These are phyloP conservation scores for Diplazon laetatorius DNA, from an alignment of 2,888 invertebrate genomes.

Conservation along the genomic window DNA sequence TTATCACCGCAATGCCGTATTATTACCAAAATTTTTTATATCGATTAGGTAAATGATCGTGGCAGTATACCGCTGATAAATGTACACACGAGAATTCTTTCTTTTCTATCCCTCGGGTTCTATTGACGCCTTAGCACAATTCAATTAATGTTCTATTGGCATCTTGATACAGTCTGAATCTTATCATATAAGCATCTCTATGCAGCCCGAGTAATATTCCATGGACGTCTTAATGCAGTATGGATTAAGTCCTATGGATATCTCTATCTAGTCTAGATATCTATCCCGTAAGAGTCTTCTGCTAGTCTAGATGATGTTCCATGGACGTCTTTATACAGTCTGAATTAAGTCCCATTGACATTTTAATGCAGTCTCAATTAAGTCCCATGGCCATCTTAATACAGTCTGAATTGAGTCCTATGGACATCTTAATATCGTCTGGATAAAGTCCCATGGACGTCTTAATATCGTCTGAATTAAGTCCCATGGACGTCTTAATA, in stretches of 20 bases:
- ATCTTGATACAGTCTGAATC: conserved; percentile 1
- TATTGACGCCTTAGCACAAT: conserved; percentile 1
- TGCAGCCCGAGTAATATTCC: no score
- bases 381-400: no score
- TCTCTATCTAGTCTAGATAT: not conserved
- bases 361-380: not conserved
- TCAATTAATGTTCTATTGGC: not conserved
- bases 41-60: conserved; percentile 14
- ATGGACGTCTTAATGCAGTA: no score
- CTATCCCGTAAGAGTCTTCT: not conserved
- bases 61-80: conserved; percentile 26
- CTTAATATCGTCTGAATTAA: no score
- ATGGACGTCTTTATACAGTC: not conserved
- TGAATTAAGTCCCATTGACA: not conserved
- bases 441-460: no score
- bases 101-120: no score
- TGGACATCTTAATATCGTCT: no score
- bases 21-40: conserved; percentile 7
- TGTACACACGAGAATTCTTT: not conserved
- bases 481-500: no score
- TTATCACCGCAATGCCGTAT: no score
- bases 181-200: not conserved
- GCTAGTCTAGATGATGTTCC: not conserved
- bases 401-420: no score
- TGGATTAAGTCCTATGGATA: no score